Evolutionary conservation across 92 coral and sea anemone species (phyloP).

Genomic region (Phenganax stokvisi): DNA sequence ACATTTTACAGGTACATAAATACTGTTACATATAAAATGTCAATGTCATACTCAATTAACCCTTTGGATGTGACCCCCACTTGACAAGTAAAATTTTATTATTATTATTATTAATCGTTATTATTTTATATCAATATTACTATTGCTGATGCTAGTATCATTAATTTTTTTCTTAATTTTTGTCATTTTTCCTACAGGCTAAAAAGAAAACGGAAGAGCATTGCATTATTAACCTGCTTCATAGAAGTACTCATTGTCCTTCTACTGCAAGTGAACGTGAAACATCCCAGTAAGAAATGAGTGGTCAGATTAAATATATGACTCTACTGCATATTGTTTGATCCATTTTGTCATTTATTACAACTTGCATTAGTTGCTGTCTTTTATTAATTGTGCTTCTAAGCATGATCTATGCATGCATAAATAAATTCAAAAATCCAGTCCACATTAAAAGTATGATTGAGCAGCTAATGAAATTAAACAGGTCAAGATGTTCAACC

Average conservation of each 20-base stretch:
- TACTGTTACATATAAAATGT: too few species aligned
- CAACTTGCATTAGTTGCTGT: too few species aligned
- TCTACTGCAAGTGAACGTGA: constrained; percentile 1
- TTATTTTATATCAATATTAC: background rate
- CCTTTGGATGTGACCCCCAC: too few species aligned
- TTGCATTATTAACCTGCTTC: constrained; percentile 10
- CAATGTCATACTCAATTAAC: too few species aligned
- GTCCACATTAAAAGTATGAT: background rate
- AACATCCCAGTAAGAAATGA: constrained; percentile 23
- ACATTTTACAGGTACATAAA: too few species aligned
- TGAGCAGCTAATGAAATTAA: background rate
- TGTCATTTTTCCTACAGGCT: background rate
- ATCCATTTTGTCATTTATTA: background rate
- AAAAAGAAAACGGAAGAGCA: constrained; percentile 27
- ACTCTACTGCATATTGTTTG: background rate
- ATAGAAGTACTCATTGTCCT: background rate
- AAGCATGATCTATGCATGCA: too few species aligned
- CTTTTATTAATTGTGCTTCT: too few species aligned
- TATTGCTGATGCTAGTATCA: background rate
- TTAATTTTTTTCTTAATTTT: background rate
- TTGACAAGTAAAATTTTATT: too few species aligned
- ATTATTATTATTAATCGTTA: background rate
- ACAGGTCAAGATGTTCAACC: too few species aligned
- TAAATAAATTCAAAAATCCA: background rate
- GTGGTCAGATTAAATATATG: background rate